Percentiles rank a stretch among this genome's conserved stretches.
Conservation (phyloP, 2,113 vertebrate species). For the Hylia prasina region DNA sequence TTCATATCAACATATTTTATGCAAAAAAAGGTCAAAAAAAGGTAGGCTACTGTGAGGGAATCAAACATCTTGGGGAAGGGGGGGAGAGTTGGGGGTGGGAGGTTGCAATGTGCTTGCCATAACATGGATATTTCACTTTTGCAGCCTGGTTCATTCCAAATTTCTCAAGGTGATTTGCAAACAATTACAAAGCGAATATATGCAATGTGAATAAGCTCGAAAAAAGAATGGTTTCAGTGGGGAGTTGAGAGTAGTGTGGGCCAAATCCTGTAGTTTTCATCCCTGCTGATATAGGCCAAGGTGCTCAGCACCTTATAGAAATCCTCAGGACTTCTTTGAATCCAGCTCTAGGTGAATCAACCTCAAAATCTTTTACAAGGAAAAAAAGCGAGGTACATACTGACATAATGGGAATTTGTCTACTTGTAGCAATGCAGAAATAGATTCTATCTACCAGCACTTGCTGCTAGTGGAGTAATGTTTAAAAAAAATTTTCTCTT, state of each 20-base stretch:
- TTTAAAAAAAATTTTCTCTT: not conserved
- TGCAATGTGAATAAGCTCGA: not conserved
- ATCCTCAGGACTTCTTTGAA: not conserved
- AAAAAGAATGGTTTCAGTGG: not conserved
- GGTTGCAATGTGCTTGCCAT: not conserved
- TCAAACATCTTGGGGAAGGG: not conserved
- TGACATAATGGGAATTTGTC: not conserved
- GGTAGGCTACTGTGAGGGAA: not conserved
- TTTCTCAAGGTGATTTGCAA: not conserved
- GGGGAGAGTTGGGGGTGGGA: fast-evolving
- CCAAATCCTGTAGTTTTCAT: not conserved
- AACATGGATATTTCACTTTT: not conserved
- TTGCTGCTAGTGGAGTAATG: not conserved
- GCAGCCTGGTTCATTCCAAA: not conserved
- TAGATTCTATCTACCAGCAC: not conserved
- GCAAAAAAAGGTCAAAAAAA: not conserved
- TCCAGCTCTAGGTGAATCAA: not conserved
- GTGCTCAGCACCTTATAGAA: not conserved
- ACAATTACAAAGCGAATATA: not conserved
- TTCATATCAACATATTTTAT: not conserved
- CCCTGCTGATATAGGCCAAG: not conserved
- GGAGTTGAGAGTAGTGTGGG: not conserved
- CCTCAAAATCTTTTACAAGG: not conserved
- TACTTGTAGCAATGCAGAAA: not conserved
- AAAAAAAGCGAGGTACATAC: not conserved